phyloP scores from a whole-genome alignment of 2,888 invertebrate genomes.

The Azorinus chamasolen region DNA sequence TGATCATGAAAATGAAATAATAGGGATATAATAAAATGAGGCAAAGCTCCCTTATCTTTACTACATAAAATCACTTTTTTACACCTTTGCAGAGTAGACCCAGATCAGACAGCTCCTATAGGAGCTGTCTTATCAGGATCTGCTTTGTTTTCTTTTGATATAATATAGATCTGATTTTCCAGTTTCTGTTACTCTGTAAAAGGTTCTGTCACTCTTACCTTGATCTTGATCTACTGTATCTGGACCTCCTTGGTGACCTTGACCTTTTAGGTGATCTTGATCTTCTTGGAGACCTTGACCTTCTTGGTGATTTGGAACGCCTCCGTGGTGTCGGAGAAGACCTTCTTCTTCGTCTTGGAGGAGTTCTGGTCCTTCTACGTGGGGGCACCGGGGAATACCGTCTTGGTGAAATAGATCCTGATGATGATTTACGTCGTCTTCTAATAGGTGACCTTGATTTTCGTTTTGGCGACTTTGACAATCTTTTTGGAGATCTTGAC shows the following conservation, averaged over 20 bases:
- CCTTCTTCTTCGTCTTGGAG: slow-evolving; percentile 37
- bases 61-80: no score
- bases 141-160: neutral
- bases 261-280: slow-evolving; percentile 39
- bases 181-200: neutral
- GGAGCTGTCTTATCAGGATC: no score
- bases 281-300: slow-evolving; percentile 52
- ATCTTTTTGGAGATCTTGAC: slow-evolving; percentile 53
- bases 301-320: slow-evolving; percentile 48
- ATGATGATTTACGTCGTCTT: slow-evolving; percentile 37
- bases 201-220: slow-evolving; percentile 1
- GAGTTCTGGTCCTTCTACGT: slow-evolving; percentile 36
- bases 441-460: slow-evolving; percentile 55
- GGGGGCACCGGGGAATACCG: slow-evolving; percentile 44
- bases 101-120: no score
- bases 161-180: neutral
- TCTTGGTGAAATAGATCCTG: slow-evolving; percentile 44
- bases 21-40: no score
- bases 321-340: slow-evolving; percentile 59
- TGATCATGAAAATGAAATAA: no score
- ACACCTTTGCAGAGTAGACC: no score
- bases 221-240: slow-evolving; percentile 28
- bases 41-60: no score
- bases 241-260: slow-evolving; percentile 20
- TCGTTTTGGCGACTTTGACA: slow-evolving; percentile 49